Evolutionary conservation across 2,888 invertebrate genomes (phyloP).

Genomic region (Rhagonycha fulva): DNA sequence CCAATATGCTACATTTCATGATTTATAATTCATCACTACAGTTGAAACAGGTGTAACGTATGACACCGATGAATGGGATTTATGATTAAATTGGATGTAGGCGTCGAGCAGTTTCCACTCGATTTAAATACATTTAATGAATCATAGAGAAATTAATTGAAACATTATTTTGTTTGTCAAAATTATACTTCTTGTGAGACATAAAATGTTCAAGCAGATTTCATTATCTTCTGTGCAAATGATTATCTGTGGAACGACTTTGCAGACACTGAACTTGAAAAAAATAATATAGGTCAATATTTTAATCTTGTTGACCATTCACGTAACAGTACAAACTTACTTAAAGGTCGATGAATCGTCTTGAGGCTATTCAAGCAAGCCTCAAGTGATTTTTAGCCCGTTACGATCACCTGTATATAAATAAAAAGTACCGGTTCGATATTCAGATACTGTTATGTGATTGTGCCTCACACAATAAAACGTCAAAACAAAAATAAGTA

Average conservation of each 20-base stretch:
- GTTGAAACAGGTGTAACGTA: neutral
- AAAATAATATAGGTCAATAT: slow-evolving; percentile 17
- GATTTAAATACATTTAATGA: neutral
- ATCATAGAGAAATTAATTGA: neutral
- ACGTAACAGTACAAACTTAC: slow-evolving; percentile 30
- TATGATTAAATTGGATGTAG: neutral
- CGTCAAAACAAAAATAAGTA: neutral
- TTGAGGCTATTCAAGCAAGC: slow-evolving; percentile 31
- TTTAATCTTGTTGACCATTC: slow-evolving; percentile 14
- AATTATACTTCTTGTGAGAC: neutral
- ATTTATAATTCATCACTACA: neutral
- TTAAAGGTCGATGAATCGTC: slow-evolving; percentile 32
- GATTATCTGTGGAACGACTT: neutral
- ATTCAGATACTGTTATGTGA: slow-evolving; percentile 33
- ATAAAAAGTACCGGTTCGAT: slow-evolving; percentile 36
- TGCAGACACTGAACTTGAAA: slow-evolving; percentile 20
- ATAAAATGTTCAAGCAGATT: neutral
- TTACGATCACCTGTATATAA: slow-evolving; percentile 35
- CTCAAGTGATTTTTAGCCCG: slow-evolving; percentile 34
- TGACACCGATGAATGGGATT: neutral
- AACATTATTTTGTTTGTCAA: neutral
- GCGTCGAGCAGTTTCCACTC: neutral
- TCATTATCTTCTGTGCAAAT: neutral
- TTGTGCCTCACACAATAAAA: neutral
- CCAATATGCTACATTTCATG: neutral